phyloP scores from a whole-genome alignment of 2,797 vertebrate genomes.

The Alectoris magna region DNA sequence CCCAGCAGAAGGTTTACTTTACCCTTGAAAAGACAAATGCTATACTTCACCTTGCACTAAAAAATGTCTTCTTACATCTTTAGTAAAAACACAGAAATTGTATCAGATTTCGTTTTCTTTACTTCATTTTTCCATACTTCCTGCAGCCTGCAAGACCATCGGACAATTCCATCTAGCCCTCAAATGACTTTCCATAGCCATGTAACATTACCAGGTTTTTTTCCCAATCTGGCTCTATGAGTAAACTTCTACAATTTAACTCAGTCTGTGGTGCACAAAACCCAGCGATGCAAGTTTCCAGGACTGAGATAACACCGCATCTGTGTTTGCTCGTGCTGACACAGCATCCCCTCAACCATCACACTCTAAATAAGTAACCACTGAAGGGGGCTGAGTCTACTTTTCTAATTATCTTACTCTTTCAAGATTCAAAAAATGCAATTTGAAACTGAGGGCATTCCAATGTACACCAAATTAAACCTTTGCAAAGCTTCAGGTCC shows the following conservation, averaged over 20 bases:
- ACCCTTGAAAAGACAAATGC: background rate
- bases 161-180: conserved; percentile 21
- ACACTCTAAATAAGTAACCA: background rate
- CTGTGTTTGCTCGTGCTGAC: background rate
- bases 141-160: conserved; percentile 12
- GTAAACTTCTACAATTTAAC: conserved; percentile 20
- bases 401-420: background rate
- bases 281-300: background rate
- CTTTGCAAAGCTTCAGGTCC: background rate
- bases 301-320: background rate
- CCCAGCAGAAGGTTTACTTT: background rate
- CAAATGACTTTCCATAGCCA: conserved; percentile 19
- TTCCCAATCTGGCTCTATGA: background rate
- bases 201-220: background rate
- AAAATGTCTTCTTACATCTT: background rate
- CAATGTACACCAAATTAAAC: conserved; percentile 1
- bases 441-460: conserved; percentile 9
- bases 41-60: background rate
- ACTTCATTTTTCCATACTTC: conserved; percentile 5
- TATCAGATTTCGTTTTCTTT: conserved; percentile 15
- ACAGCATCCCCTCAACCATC: background rate
- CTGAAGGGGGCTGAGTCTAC: background rate
- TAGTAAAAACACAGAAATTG: background rate
- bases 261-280: background rate
- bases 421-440: background rate